These are phyloP conservation scores for Anastrepha obliqua DNA, from an alignment of 1,140 invertebrate species.

Conservation along the genomic window DNA sequence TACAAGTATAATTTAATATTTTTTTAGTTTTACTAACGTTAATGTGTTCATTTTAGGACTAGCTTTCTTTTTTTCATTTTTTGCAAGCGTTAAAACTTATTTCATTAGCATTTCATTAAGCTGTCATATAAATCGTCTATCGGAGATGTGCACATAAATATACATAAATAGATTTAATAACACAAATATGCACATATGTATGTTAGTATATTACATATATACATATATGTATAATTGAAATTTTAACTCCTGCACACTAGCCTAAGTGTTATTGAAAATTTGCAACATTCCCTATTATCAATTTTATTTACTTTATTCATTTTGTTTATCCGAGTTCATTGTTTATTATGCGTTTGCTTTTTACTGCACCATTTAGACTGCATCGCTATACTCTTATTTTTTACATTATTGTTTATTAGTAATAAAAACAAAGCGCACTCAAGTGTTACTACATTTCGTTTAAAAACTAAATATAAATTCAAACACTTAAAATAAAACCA, in stretches of 20 bases:
- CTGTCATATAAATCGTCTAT: background rate
- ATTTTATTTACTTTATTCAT: background rate
- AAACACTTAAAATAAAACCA: too few relatives aligned
- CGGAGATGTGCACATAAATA: background rate
- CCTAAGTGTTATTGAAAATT: slow-evolving; percentile 5
- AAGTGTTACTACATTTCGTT: background rate
- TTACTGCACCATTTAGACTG: too few relatives aligned
- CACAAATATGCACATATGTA: background rate
- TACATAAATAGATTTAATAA: background rate
- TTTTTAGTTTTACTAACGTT: background rate
- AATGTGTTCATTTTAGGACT: slow-evolving; percentile 36
- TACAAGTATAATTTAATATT: background rate
- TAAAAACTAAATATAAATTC: too few relatives aligned
- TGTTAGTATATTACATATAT: background rate
- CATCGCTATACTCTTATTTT: background rate
- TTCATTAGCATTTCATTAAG: background rate
- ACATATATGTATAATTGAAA: too few relatives aligned
- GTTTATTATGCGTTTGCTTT: too few relatives aligned
- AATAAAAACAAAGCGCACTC: slow-evolving; percentile 4
- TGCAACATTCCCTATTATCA: background rate
- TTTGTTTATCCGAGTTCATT: too few relatives aligned
- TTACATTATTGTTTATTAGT: slow-evolving; percentile 10
- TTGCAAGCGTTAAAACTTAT: background rate
- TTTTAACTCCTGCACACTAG: background rate
- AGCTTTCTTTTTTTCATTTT: background rate